Conservation (phyloP, 2,888 invertebrate genomes). For the Drosophila picticornis region DNA sequence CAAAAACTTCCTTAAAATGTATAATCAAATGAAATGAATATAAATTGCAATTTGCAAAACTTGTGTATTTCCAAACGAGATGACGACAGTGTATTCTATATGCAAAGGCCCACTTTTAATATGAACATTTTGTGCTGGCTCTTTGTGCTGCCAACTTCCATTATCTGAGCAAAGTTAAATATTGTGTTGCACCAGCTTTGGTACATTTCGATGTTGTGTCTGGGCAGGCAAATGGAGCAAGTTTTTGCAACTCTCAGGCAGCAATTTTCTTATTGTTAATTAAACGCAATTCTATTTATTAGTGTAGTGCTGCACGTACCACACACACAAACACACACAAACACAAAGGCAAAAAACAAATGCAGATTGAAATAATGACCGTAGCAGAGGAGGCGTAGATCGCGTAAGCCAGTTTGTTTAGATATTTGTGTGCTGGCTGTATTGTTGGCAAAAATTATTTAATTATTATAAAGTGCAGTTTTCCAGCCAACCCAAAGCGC, state of each 20-base stretch:
- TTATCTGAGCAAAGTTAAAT: conserved; percentile 59
- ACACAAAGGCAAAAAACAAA: not conserved
- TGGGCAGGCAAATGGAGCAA: conserved; percentile 51
- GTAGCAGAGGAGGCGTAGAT: conserved; percentile 15
- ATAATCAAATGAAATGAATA: conserved; percentile 49
- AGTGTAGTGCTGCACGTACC: conserved; percentile 46
- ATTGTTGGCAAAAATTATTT: conserved; percentile 78
- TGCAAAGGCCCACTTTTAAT: conserved; percentile 34
- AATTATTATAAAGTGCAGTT: conserved; percentile 77
- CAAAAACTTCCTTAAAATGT: conserved; percentile 24
- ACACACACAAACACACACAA: conserved; percentile 6
- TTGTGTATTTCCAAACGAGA: conserved; percentile 14
- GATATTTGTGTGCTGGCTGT: conserved; percentile 52
- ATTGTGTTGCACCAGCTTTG: conserved; percentile 37
- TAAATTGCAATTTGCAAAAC: conserved; percentile 45
- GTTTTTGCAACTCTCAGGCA: conserved; percentile 61
- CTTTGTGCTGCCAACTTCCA: conserved; percentile 48
- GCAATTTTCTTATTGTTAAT: conserved; percentile 74
- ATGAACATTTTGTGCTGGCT: conserved; percentile 24
- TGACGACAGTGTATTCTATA: conserved; percentile 14
- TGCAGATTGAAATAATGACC: conserved; percentile 27
- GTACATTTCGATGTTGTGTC: conserved; percentile 5
- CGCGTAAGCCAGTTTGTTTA: conserved; percentile 47
- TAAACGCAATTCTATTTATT: conserved; percentile 77
- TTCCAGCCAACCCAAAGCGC: conserved; percentile 19